Conservation (phyloP, 2,797 vertebrate genomes). For the Gymnoscopelus braueri region DNA sequence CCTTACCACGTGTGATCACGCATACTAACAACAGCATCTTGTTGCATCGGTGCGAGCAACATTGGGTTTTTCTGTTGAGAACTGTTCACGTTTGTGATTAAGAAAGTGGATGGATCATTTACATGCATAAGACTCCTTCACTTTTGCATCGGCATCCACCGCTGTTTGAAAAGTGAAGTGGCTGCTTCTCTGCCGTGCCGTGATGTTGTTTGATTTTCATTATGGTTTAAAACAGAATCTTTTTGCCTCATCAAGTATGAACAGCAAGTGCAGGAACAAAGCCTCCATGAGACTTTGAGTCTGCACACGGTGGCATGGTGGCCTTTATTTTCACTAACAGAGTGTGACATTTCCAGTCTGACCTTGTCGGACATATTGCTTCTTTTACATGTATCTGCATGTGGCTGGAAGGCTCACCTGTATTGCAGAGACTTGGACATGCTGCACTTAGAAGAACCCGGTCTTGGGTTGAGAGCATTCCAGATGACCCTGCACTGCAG, state of each 20-base stretch:
- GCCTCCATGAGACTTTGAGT: too few species aligned
- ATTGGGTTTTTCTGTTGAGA: constrained; percentile 23
- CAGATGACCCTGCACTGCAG: constrained; percentile 47
- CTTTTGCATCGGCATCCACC: constrained; percentile 41
- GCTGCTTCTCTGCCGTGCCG: constrained; percentile 53
- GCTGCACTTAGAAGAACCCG: constrained; percentile 35
- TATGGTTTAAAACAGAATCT: constrained; percentile 62
- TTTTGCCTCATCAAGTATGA: constrained; percentile 50
- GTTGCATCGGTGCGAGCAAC: constrained; percentile 20
- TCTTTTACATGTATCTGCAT: constrained; percentile 30
- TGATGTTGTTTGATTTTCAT: constrained; percentile 70
- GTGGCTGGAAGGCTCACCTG: constrained; percentile 21
- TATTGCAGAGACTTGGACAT: constrained; percentile 24
- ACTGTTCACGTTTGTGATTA: constrained; percentile 57
- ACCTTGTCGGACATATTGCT: constrained; percentile 46
- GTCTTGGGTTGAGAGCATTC: constrained; percentile 41
- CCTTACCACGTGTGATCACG: constrained; percentile 71
- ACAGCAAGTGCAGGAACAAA: not conserved
- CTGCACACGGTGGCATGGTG: constrained; percentile 37
- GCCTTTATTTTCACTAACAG: constrained; percentile 12
- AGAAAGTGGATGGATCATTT: constrained; percentile 72
- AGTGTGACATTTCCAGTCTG: constrained; percentile 32
- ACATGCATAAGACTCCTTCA: constrained; percentile 63
- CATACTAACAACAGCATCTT: constrained; percentile 72
- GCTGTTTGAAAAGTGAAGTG: constrained; percentile 47